Evolutionary conservation across 2,888 invertebrate species (phyloP).

Genomic region (Trimorus sp.): DNA sequence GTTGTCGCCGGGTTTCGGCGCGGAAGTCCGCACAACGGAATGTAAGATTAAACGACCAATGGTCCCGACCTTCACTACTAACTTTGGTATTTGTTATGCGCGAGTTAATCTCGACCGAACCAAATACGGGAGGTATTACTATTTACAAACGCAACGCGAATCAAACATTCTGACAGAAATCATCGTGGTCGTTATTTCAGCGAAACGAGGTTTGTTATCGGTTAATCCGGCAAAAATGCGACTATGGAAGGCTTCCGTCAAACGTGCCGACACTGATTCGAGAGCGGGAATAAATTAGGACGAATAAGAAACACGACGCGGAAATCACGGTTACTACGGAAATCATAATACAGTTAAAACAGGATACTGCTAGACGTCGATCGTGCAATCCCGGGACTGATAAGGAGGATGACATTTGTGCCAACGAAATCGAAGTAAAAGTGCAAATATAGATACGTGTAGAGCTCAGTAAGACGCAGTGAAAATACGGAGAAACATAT

Average conservation of each 20-base stretch:
- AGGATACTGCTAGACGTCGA: slow-evolving; percentile 56
- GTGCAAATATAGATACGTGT: too few species aligned
- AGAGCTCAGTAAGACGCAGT: too few species aligned
- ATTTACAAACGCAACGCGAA: slow-evolving; percentile 67
- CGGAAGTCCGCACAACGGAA: slow-evolving; percentile 65
- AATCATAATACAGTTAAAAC: slow-evolving; percentile 59
- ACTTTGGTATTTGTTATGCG: slow-evolving; percentile 81
- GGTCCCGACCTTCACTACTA: slow-evolving; percentile 74
- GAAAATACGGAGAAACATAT: too few species aligned
- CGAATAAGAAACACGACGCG: slow-evolving; percentile 41
- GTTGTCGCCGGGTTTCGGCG: slow-evolving; percentile 38
- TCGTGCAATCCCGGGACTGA: slow-evolving; percentile 38
- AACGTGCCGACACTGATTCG: slow-evolving; percentile 33
- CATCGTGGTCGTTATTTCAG: slow-evolving; percentile 27
- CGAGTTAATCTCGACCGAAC: slow-evolving; percentile 67
- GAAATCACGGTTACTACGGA: slow-evolving; percentile 39
- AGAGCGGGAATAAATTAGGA: slow-evolving; percentile 54
- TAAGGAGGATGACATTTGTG: slow-evolving; percentile 46
- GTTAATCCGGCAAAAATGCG: slow-evolving; percentile 53
- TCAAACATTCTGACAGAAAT: slow-evolving; percentile 43
- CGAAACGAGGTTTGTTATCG: slow-evolving; percentile 52
- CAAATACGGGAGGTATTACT: slow-evolving; percentile 37
- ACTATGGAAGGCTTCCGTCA: slow-evolving; percentile 39
- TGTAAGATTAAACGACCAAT: slow-evolving; percentile 65
- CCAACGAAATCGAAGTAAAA: slow-evolving; percentile 4